phyloP scores from a whole-genome alignment of 2,888 invertebrate species.

The Leistus spinibarbis region DNA sequence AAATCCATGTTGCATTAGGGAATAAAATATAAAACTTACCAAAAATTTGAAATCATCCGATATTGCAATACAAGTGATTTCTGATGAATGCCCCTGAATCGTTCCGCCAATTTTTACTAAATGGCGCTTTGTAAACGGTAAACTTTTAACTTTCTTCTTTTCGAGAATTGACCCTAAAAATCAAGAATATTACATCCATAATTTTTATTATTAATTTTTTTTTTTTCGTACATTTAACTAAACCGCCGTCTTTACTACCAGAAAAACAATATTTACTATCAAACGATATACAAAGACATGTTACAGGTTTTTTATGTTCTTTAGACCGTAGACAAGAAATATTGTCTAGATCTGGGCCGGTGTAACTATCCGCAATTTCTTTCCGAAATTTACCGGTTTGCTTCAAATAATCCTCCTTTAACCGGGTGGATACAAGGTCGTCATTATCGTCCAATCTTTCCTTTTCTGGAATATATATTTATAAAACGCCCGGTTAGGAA shows the following conservation, averaged over 20 bases:
- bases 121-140: slow-evolving; percentile 57
- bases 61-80: slow-evolving; percentile 71
- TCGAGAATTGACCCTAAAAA: slow-evolving; percentile 64
- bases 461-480: slow-evolving; percentile 60
- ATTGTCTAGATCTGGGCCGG: slow-evolving; percentile 56
- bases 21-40: slow-evolving; percentile 60
- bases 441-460: slow-evolving; percentile 69
- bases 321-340: slow-evolving; percentile 69
- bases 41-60: slow-evolving; percentile 83
- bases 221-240: slow-evolving; percentile 90
- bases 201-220: no score
- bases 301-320: slow-evolving; percentile 79
- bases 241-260: slow-evolving; percentile 85
- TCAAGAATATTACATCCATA: not conserved
- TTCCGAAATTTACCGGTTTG: slow-evolving; percentile 80
- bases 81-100: slow-evolving; percentile 50
- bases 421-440: slow-evolving; percentile 72
- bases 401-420: slow-evolving; percentile 85
- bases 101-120: slow-evolving; percentile 44
- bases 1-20: no score
- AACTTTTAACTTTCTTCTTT: slow-evolving; percentile 65
- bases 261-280: slow-evolving; percentile 77
- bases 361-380: slow-evolving; percentile 71
- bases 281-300: slow-evolving; percentile 77
- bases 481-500: no score